phyloP scores from a whole-genome alignment of 2,113 vertebrate species.

The Embiotoca jacksoni region DNA sequence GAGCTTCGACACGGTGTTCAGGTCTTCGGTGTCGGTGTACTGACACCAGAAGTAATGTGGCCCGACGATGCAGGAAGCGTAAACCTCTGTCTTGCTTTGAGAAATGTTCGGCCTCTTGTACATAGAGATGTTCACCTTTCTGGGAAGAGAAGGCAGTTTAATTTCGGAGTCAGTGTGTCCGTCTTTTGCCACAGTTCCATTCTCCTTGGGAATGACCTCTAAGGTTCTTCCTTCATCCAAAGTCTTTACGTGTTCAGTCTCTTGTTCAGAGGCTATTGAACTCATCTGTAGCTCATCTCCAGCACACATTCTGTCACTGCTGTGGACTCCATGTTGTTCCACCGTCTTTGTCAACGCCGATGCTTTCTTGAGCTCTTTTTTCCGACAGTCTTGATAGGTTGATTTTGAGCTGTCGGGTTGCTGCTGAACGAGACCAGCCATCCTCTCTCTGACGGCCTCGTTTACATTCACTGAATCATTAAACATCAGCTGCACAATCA shows the following conservation, averaged over 20 bases:
- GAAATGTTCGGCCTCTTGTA: conserved; percentile 80
- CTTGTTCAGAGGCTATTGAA: neutral
- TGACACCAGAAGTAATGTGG: conserved; percentile 91
- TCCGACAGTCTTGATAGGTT: neutral
- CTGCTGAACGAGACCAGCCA: neutral
- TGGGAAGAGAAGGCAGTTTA: neutral
- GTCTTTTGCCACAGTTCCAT: conserved; percentile 71
- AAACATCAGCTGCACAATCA: conserved; percentile 87
- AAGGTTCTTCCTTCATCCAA: conserved; percentile 54
- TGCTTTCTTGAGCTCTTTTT: neutral
- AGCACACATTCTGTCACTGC: neutral
- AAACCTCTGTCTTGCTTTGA: conserved; percentile 72
- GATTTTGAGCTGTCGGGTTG: neutral
- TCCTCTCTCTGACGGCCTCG: conserved; percentile 80
- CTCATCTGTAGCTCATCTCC: neutral
- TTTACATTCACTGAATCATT: conserved; percentile 86
- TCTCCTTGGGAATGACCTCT: conserved; percentile 81
- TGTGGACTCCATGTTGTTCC: conserved; percentile 17
- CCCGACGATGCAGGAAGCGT: conserved; percentile 77
- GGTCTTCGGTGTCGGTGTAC: conserved; percentile 69
- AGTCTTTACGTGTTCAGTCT: neutral
- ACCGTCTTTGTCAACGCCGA: neutral
- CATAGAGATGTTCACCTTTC: conserved; percentile 17
- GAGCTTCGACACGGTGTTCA: conserved; percentile 77
- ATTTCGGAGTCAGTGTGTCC: conserved; percentile 15